Conservation (phyloP, 2,888 invertebrate genomes). For the Melinaea marsaeus region DNA sequence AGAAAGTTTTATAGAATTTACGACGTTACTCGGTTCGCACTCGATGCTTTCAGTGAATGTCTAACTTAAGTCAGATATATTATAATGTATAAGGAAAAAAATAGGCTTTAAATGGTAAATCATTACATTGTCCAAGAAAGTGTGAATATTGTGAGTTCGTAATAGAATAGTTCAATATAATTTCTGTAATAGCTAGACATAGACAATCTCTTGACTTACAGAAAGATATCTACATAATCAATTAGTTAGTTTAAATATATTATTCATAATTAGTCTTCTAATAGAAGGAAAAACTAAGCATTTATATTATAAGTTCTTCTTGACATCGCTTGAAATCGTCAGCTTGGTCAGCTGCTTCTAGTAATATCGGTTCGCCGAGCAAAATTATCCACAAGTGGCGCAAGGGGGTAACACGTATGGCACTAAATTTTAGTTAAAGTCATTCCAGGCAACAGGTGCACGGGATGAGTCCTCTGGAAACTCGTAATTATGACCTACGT, state of each 20-base stretch:
- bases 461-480: constrained; percentile 61
- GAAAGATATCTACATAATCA: too few species aligned
- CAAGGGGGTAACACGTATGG: constrained; percentile 64
- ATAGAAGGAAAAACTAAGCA: background rate
- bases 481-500: constrained; percentile 61
- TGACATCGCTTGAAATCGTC: constrained; percentile 19
- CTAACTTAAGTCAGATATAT: constrained; percentile 32
- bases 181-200: background rate
- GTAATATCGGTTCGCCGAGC: constrained; percentile 62
- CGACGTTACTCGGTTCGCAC: constrained; percentile 30
- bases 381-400: constrained; percentile 69
- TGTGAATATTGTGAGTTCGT: constrained; percentile 13
- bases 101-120: constrained; percentile 31
- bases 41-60: constrained; percentile 30
- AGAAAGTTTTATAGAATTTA: constrained; percentile 33
- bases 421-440: constrained; percentile 73
- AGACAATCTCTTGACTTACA: too few species aligned
- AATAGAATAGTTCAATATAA: background rate
- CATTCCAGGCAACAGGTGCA: constrained; percentile 70
- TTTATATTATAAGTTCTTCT: constrained; percentile 20
- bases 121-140: constrained; percentile 28
- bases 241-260: background rate
- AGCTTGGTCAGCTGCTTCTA: constrained; percentile 23
- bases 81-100: constrained; percentile 25
- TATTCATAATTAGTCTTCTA: background rate